These are phyloP conservation scores for Falco punctatus DNA, from an alignment of 2,113 vertebrate genomes.

Conservation along the genomic window DNA sequence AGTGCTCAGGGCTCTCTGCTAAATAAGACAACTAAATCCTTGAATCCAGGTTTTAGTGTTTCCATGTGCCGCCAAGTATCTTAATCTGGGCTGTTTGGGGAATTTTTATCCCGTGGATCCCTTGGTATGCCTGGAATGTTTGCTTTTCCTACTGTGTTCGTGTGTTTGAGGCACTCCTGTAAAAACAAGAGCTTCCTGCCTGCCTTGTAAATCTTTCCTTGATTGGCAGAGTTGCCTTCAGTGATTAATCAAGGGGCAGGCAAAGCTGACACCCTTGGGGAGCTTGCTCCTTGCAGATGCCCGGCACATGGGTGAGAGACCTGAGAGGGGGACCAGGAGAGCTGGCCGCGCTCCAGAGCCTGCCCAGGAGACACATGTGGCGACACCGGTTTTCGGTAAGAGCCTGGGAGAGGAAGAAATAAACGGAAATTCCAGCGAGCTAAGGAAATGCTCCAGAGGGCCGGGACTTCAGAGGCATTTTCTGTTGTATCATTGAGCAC, in stretches of 20 bases:
- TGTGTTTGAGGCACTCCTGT: slow-evolving; percentile 54
- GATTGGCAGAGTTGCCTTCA: slow-evolving; percentile 33
- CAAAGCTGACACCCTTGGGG: neutral
- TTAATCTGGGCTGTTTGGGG: slow-evolving; percentile 61
- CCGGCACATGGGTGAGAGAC: neutral
- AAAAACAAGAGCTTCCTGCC: slow-evolving; percentile 68
- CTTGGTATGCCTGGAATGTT: slow-evolving; percentile 70
- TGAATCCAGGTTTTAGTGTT: slow-evolving; percentile 34
- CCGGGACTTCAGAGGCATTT: neutral
- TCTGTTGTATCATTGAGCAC: neutral
- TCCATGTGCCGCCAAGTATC: slow-evolving; percentile 59
- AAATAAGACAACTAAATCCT: slow-evolving; percentile 32
- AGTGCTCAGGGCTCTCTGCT: neutral
- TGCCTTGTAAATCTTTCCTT: slow-evolving; percentile 51
- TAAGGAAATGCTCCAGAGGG: slow-evolving; percentile 55
- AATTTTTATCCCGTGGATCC: slow-evolving; percentile 57
- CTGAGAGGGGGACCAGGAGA: neutral
- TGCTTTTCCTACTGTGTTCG: slow-evolving; percentile 67
- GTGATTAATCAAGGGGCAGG: slow-evolving; percentile 21
- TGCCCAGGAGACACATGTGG: neutral
- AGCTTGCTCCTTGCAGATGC: neutral
- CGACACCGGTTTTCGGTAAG: slow-evolving; percentile 3
- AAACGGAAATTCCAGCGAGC: slow-evolving; percentile 56
- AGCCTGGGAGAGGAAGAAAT: slow-evolving; percentile 62
- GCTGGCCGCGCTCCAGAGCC: neutral